These are phyloP conservation scores for Metaphire vulgaris DNA, from an alignment of 1,140 invertebrate genomes.

Conservation along the genomic window DNA sequence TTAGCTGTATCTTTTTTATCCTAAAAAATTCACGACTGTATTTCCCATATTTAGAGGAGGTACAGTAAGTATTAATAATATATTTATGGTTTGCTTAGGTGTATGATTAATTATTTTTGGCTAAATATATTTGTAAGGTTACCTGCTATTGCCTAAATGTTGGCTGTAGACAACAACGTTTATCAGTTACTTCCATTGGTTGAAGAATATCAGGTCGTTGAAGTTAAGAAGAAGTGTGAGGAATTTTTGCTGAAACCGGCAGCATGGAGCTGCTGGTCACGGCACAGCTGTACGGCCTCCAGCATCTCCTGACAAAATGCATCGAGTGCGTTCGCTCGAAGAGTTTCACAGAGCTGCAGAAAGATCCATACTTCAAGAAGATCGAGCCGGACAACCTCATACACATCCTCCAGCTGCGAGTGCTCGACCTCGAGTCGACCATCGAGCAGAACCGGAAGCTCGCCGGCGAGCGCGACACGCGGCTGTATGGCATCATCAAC, in stretches of 20 bases:
- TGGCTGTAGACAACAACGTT: constrained; percentile 40
- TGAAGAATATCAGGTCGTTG: constrained; percentile 43
- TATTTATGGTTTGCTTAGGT: no score
- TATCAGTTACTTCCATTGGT: constrained; percentile 36
- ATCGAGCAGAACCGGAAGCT: constrained; percentile 19
- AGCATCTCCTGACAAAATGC: constrained; percentile 33
- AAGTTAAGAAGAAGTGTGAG: constrained; percentile 40
- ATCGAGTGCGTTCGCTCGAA: constrained; percentile 33
- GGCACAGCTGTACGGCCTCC: constrained; percentile 36
- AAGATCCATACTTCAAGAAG: constrained; percentile 25
- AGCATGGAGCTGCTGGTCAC: constrained; percentile 34
- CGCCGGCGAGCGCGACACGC: constrained; percentile 18
- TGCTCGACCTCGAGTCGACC: constrained; percentile 21
- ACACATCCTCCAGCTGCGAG: constrained; percentile 23
- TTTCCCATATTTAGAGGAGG: no score
- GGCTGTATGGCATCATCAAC: constrained; percentile 27
- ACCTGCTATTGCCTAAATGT: no score
- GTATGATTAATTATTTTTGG: no score
- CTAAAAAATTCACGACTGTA: no score
- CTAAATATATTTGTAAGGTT: no score
- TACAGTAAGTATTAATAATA: no score
- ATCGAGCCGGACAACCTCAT: constrained; percentile 29
- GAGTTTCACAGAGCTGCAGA: constrained; percentile 27
- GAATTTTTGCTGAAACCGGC: constrained; percentile 36
- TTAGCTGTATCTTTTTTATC: no score